These are phyloP conservation scores for Petrolisthes cinctipes DNA, from an alignment of 2,888 invertebrate species.

Conservation along the genomic window DNA sequence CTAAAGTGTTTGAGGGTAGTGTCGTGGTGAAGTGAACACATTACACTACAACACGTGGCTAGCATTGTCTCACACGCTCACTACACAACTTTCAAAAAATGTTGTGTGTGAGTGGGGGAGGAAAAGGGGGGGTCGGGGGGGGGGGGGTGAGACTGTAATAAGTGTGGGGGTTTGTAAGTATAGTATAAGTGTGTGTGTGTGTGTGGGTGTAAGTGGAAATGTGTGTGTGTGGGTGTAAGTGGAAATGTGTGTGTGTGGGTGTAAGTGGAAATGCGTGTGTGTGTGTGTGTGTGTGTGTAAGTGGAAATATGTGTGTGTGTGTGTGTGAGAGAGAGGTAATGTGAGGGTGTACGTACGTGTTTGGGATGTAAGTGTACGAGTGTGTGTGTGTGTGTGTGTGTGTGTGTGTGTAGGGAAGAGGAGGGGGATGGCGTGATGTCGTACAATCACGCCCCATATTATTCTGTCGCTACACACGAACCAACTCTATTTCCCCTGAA, in stretches of 20 bases:
- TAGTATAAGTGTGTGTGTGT: background rate
- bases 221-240: background rate
- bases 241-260: background rate
- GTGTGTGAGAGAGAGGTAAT: background rate
- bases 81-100: background rate
- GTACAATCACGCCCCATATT: no score
- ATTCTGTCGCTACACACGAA: no score
- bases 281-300: background rate
- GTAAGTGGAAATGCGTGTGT: background rate
- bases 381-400: conserved; percentile 11
- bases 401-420: background rate
- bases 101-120: background rate
- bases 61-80: background rate
- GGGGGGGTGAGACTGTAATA: background rate
- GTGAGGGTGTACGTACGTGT: no score
- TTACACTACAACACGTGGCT: background rate
- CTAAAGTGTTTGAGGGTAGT: background rate
- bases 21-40: background rate
- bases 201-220: background rate
- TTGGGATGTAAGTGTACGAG: background rate
- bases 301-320: background rate
- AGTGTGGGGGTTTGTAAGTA: background rate
- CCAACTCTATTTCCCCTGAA: no score
- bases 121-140: background rate
- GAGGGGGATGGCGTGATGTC: no score